A percentile compares a stretch with the other conserved stretches of the same genome.
Conservation (phyloP, 2,113 vertebrate species). For the Phalacrocorax carbo region DNA sequence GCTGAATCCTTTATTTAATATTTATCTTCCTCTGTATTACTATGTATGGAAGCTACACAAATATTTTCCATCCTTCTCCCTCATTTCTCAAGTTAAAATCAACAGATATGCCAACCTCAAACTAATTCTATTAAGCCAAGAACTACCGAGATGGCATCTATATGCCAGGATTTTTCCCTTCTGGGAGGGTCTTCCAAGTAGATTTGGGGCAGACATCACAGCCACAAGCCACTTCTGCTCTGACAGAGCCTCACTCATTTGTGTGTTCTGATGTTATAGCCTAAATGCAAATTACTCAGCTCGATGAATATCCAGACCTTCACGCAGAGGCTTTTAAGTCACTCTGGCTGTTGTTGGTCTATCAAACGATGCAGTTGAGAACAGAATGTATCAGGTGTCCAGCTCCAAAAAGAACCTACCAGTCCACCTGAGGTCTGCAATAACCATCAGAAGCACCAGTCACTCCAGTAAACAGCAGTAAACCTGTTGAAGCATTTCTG, state of each 20-base stretch:
- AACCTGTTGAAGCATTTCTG: neutral
- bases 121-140: neutral
- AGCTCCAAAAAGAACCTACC: neutral
- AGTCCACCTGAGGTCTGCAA: neutral
- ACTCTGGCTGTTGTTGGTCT: neutral
- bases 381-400: neutral
- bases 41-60: neutral
- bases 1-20: neutral
- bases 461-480: neutral
- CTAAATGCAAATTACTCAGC: neutral
- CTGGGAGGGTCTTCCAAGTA: neutral
- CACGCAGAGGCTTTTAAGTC: neutral
- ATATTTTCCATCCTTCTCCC: neutral
- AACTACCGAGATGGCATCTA: neutral
- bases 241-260: neutral
- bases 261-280: neutral
- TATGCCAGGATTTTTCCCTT: neutral
- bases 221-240: neutral
- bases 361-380: neutral
- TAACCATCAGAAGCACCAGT: neutral
- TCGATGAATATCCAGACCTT: neutral
- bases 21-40: neutral
- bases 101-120: neutral
- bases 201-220: neutral
- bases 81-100: neutral